Percentiles rank a stretch among this genome's conserved stretches.
Evolutionary conservation across 2,113 vertebrate species (phyloP).

Genomic region (Circaetus gallicus): DNA sequence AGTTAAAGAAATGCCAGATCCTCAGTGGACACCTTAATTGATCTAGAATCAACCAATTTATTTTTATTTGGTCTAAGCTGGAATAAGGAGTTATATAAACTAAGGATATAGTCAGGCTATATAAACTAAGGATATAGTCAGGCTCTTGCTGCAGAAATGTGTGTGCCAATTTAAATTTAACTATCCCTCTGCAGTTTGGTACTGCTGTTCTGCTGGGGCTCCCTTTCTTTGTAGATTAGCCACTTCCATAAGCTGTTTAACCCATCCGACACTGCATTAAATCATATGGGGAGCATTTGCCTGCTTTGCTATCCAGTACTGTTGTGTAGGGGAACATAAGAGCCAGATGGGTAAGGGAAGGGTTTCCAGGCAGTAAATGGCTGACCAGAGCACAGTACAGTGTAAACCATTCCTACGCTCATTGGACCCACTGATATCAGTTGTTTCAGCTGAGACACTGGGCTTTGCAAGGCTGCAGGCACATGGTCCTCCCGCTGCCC

Average conservation of each 20-base stretch:
- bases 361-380: not conserved
- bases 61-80: not conserved
- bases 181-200: not conserved
- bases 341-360: not conserved
- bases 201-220: not conserved
- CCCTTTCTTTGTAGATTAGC: not conserved
- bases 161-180: not conserved
- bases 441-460: not conserved
- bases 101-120: not conserved
- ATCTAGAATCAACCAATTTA: not conserved
- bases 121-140: not conserved
- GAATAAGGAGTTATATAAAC: not conserved
- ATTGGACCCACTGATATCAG: not conserved
- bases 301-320: not conserved
- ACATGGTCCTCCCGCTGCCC: rapidly evolving
- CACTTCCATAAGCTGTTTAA: not conserved
- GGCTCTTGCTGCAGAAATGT: not conserved
- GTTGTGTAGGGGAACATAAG: not conserved
- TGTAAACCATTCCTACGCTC: not conserved
- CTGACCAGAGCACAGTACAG: not conserved
- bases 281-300: not conserved
- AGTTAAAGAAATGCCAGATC: not conserved
- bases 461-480: not conserved
- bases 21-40: not conserved
- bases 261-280: not conserved